These are phyloP conservation scores for Larimichthys polyactis DNA, from an alignment of 2,113 vertebrate species.

Conservation along the genomic window DNA sequence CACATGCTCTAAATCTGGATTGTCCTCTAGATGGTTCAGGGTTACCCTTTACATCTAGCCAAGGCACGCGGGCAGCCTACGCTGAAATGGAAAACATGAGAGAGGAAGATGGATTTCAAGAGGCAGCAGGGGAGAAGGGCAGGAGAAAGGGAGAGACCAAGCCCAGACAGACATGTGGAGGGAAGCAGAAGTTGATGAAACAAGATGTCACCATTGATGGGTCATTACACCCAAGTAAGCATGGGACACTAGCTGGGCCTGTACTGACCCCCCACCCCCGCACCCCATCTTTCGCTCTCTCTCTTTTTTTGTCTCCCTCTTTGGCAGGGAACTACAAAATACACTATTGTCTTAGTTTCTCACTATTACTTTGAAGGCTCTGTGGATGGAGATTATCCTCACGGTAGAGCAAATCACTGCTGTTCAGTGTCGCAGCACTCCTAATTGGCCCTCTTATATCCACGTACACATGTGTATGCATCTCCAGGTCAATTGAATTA, in stretches of 20 bases:
- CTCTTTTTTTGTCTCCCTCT: slow-evolving; percentile 41
- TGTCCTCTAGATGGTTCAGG: slow-evolving; percentile 9
- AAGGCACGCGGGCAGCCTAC: slow-evolving; percentile 17
- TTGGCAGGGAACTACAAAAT: slow-evolving; percentile 51
- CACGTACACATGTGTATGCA: slow-evolving; percentile 59
- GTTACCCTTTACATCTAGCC: slow-evolving; percentile 43
- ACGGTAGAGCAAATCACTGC: slow-evolving; percentile 38
- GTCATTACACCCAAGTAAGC: slow-evolving; percentile 84
- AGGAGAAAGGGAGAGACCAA: slow-evolving; percentile 59
- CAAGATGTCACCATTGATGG: slow-evolving; percentile 83
- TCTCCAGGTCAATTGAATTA: slow-evolving; percentile 74
- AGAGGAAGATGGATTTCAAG: slow-evolving; percentile 65
- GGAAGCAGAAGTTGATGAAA: slow-evolving; percentile 84
- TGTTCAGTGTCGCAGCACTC: slow-evolving; percentile 23
- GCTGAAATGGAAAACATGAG: slow-evolving; percentile 33
- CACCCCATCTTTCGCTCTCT: slow-evolving; percentile 1
- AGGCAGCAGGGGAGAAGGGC: slow-evolving; percentile 61
- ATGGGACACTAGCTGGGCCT: slow-evolving; percentile 76
- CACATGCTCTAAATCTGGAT: not conserved
- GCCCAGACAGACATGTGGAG: slow-evolving; percentile 80
- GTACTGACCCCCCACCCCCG: slow-evolving; percentile 25
- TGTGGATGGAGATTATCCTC: slow-evolving; percentile 35
- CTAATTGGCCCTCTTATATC: slow-evolving; percentile 64
- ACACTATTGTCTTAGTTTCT: slow-evolving; percentile 37
- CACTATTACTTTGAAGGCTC: slow-evolving; percentile 24